Conservation (phyloP, 2,888 invertebrate genomes). For the Lycocerus yunnanus region DNA sequence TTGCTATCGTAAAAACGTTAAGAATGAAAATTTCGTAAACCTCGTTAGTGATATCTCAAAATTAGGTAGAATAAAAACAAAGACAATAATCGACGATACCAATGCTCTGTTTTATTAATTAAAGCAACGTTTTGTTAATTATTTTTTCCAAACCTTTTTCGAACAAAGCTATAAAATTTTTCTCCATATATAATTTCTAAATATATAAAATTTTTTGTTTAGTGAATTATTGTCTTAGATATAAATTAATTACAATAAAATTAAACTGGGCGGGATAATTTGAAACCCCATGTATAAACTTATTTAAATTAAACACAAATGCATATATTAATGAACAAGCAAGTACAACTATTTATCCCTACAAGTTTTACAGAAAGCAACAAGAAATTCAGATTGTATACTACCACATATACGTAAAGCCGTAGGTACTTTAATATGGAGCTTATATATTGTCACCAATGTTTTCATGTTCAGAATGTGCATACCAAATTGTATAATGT, state of each 20-base stretch:
- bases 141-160: too few species aligned
- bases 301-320: not conserved
- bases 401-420: not conserved
- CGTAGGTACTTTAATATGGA: not conserved
- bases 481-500: not conserved
- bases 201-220: not conserved
- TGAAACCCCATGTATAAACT: not conserved
- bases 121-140: too few species aligned
- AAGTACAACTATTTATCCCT: not conserved
- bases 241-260: not conserved
- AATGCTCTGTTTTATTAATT: too few species aligned
- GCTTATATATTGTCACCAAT: not conserved
- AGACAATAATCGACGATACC: not conserved
- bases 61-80: too few species aligned
- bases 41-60: too few species aligned
- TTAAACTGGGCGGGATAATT: not conserved
- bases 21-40: too few species aligned
- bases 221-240: not conserved
- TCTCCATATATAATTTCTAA: too few species aligned
- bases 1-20: too few species aligned
- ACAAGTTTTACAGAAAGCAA: not conserved
- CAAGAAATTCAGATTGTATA: not conserved
- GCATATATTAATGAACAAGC: not conserved
- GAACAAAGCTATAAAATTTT: too few species aligned
- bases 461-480: not conserved